These are phyloP conservation scores for Eriosoma lanigerum DNA, from an alignment of 1,140 invertebrate species.

Conservation along the genomic window DNA sequence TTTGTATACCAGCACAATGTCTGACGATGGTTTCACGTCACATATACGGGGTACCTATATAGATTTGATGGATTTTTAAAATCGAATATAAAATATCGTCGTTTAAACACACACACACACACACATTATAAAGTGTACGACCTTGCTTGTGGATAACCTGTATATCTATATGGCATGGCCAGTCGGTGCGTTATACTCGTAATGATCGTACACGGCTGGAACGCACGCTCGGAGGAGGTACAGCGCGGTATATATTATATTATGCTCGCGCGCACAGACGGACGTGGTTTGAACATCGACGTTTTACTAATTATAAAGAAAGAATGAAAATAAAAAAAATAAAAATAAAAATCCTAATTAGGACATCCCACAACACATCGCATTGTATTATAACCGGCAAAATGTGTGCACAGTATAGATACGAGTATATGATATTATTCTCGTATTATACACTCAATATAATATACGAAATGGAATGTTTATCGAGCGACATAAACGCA, in stretches of 20 bases:
- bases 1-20: too few relatives aligned
- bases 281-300: slow-evolving; percentile 30
- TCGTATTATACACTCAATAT: neutral
- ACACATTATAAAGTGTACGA: neutral
- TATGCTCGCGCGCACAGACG: neutral
- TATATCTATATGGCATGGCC: neutral
- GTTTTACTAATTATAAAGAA: slow-evolving; percentile 48
- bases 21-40: neutral
- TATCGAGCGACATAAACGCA: too few relatives aligned
- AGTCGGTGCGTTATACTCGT: slow-evolving; percentile 4
- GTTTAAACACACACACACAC: slow-evolving; percentile 16
- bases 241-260: neutral
- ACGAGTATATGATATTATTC: too few relatives aligned
- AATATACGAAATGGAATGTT: too few relatives aligned
- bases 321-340: neutral
- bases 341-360: slow-evolving; percentile 51
- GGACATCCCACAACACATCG: slow-evolving; percentile 33
- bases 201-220: neutral
- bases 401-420: neutral
- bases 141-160: slow-evolving; percentile 35
- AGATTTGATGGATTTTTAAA: slow-evolving; percentile 26
- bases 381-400: neutral
- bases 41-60: neutral
- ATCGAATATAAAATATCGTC: slow-evolving; percentile 6
- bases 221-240: neutral